Percentiles rank a stretch among this genome's conserved stretches.
Conservation (phyloP, 1,140 invertebrate genomes). For the Drosophila truncata region DNA sequence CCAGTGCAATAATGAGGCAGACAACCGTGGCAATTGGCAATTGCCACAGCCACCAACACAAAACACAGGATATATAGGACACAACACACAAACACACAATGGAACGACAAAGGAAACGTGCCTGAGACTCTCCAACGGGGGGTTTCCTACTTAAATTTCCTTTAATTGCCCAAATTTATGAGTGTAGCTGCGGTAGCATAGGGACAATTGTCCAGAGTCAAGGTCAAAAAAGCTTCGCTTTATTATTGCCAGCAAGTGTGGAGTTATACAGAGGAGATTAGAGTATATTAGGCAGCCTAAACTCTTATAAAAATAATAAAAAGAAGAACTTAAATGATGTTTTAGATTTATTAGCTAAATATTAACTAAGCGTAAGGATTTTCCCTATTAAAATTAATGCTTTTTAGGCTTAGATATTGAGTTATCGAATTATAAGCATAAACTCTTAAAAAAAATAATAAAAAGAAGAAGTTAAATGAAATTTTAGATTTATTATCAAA, state of each 20-base stretch:
- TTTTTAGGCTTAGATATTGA: too few relatives aligned
- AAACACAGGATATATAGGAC: background rate
- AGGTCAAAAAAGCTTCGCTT: slow-evolving; percentile 9
- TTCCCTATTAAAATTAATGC: too few relatives aligned
- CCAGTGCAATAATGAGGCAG: slow-evolving; percentile 70
- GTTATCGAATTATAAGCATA: too few relatives aligned
- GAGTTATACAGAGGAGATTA: background rate
- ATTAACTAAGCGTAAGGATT: too few relatives aligned
- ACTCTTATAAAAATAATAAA: background rate
- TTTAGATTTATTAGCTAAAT: too few relatives aligned
- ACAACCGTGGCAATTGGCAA: slow-evolving; percentile 49
- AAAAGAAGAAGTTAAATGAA: too few relatives aligned
- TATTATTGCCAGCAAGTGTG: background rate
- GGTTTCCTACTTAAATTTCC: slow-evolving; percentile 52
- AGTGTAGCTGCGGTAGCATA: slow-evolving; percentile 31
- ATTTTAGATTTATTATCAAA: too few relatives aligned
- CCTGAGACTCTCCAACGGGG: slow-evolving; percentile 4
- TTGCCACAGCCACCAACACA: slow-evolving; percentile 33
- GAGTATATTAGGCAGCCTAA: background rate
- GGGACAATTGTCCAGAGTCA: slow-evolving; percentile 43
- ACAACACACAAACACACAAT: slow-evolving; percentile 7
- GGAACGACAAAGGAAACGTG: background rate
- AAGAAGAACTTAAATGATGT: too few relatives aligned
- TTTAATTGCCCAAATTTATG: slow-evolving; percentile 79
- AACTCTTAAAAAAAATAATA: background rate